Percentiles rank a stretch among this genome's conserved stretches.
phyloP scores from a whole-genome alignment of 1,140 invertebrate genomes.

The Drosophila ercepeae region DNA sequence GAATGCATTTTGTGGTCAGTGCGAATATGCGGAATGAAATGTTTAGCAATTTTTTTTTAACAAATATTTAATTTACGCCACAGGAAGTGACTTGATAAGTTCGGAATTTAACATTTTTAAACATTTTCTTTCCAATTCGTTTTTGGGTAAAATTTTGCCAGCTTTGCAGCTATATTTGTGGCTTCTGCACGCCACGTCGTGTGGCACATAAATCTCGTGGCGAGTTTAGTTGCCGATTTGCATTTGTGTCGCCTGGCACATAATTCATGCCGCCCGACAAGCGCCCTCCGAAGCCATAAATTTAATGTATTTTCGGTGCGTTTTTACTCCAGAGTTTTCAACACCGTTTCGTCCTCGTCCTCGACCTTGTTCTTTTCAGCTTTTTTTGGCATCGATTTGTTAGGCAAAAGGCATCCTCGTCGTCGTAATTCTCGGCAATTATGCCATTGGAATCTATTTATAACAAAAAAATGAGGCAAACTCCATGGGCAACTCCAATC shows the following conservation, averaged over 20 bases:
- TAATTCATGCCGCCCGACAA: conserved; percentile 53
- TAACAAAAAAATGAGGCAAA: conserved; percentile 31
- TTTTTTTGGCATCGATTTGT: conserved; percentile 70
- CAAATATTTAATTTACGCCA: conserved; percentile 24
- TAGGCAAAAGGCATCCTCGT: conserved; percentile 51
- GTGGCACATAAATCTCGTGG: conserved; percentile 58
- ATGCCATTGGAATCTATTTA: conserved; percentile 67
- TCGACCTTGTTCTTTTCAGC: conserved; percentile 59
- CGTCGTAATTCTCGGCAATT: conserved; percentile 52
- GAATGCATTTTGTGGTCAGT: conserved; percentile 47
- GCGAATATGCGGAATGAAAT: conserved; percentile 18
- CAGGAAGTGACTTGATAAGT: conserved; percentile 42
- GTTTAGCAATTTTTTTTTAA: conserved; percentile 20
- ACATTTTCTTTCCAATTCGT: conserved; percentile 14
- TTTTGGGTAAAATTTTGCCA: conserved; percentile 14
- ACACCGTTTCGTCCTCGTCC: conserved; percentile 54
- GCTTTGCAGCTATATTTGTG: conserved; percentile 3
- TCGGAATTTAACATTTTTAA: conserved; percentile 20
- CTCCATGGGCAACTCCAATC: conserved; percentile 47
- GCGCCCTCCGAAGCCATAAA: conserved; percentile 56
- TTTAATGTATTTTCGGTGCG: conserved; percentile 42
- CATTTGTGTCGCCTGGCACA: conserved; percentile 47
- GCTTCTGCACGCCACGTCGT: not conserved
- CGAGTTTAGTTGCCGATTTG: conserved; percentile 71
- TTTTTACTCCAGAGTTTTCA: conserved; percentile 21